Evolutionary conservation across 2,888 invertebrate genomes (phyloP).

Genomic region (Marronus borbonicus): DNA sequence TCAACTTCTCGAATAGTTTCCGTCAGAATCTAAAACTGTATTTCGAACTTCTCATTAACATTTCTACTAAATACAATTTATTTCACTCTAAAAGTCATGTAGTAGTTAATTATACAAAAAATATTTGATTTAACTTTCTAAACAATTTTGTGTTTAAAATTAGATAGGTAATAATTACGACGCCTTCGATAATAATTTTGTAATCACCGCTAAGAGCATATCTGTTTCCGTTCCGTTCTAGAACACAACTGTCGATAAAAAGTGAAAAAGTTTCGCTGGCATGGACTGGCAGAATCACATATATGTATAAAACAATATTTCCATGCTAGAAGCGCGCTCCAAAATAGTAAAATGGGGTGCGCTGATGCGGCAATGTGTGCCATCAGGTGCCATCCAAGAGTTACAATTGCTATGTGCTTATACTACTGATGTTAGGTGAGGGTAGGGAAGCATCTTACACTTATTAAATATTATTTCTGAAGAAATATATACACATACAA

Average conservation of each 20-base stretch:
- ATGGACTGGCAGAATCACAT: constrained; percentile 53
- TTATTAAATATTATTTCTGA: constrained; percentile 50
- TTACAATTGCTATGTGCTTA: constrained; percentile 68
- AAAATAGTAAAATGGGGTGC: constrained; percentile 66
- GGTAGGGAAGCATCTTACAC: constrained; percentile 53
- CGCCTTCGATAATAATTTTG: background rate
- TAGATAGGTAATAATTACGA: too few species aligned
- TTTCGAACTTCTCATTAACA: too few species aligned
- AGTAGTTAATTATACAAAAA: too few species aligned
- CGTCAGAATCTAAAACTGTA: too few species aligned
- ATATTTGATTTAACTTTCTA: too few species aligned
- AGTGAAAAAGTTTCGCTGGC: constrained; percentile 36
- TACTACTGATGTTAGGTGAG: constrained; percentile 66
- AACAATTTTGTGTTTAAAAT: too few species aligned
- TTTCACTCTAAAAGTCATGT: too few species aligned
- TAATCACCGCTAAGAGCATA: constrained; percentile 8
- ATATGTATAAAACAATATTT: constrained; percentile 67
- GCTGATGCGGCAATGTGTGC: constrained; percentile 67
- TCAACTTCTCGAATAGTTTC: too few species aligned
- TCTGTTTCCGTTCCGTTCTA: background rate
- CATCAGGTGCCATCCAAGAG: constrained; percentile 67
- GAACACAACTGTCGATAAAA: background rate
- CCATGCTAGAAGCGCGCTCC: constrained; percentile 65
- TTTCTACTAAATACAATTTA: too few species aligned
- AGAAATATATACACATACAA: constrained; percentile 42